Evolutionary conservation across 2,113 vertebrate genomes (phyloP), one percentile per base, ranked within the genome.

Genomic region (Entomyzon cyanotis): DNA sequence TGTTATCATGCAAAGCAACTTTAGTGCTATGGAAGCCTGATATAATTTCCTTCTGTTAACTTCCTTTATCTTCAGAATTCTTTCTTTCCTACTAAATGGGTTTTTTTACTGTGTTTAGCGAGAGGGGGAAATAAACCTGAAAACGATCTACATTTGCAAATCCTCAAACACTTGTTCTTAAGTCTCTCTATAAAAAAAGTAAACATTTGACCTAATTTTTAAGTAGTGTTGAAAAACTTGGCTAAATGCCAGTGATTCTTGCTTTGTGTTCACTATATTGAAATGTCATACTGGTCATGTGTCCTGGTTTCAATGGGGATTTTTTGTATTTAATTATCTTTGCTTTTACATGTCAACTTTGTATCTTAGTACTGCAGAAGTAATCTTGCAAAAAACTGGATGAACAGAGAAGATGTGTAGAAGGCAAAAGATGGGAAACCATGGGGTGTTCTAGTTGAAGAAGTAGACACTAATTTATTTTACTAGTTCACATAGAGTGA

Each of bases 301-400:
- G 11, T 79, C 23, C 13, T 11, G 12, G 28, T 89, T 74, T 47
- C 80, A 37, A 6, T 58, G 20, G 14, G 25, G 4, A 2, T 0
- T 6, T 55, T 88, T 73, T 35, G 13, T 82, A 25, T 28, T 73
- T 49, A 21, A 46, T 39, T 63, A 2, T 75, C 58, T 87, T 73
- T 74, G n/a, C 9, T 78, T 33, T 94, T 92, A 47, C 67, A 16
- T 41, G 17, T 56, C 52, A 60, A 33, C 19, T 79, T 87, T 91
- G 78, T 79, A 37, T 79, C 50, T 87, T 62, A 99, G 99, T 94
- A 99, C 98, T 75, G 99, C 98, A 84, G 99, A 99, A 97, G 98
- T 98, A 73, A 98, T 99, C 79, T 97, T 99, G 74, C 98, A 99
- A 81, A 99, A 99, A 98, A 99, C 23, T 99, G 98, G 98, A 99